phyloP scores from a whole-genome alignment of 2,113 vertebrate species.

The Pseudolaguvia tuberculata region DNA sequence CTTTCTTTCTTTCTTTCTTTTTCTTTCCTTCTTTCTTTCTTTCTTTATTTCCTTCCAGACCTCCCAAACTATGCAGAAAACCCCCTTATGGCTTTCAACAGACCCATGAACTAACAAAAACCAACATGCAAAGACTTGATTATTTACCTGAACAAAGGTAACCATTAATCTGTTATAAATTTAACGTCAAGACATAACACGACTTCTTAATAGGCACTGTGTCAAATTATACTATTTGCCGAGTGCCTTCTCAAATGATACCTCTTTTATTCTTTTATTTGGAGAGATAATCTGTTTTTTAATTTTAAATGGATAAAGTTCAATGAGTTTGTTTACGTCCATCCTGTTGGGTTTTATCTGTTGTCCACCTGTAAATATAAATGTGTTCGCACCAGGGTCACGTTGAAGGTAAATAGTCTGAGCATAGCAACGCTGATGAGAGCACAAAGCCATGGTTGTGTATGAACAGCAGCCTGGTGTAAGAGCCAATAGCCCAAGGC shows the following conservation, averaged over 20 bases:
- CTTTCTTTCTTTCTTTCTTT: no score
- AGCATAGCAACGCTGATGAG: constrained; percentile 28
- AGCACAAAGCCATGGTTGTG: constrained; percentile 36
- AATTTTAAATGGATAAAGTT: not conserved
- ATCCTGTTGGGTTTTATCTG: constrained; percentile 11
- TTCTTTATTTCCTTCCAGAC: constrained; percentile 13
- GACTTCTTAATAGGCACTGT: constrained; percentile 27
- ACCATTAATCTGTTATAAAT: constrained; percentile 38
- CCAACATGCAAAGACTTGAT: constrained; percentile 54
- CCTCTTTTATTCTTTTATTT: constrained; percentile 33
- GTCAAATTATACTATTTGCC: constrained; percentile 36
- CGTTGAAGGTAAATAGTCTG: constrained; percentile 37
- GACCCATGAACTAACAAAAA: constrained; percentile 38
- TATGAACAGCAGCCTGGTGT: constrained; percentile 6
- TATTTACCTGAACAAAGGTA: constrained; percentile 26
- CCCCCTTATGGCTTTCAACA: constrained; percentile 22
- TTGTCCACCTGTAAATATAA: constrained; percentile 26
- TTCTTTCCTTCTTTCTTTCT: no score
- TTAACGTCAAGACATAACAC: constrained; percentile 30
- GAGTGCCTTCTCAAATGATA: constrained; percentile 29
- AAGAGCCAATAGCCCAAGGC: constrained; percentile 48
- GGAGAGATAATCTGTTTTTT: constrained; percentile 23
- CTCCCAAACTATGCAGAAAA: constrained; percentile 22
- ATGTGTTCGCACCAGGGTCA: constrained; percentile 36
- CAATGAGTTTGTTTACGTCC: constrained; percentile 18